A percentile compares a stretch with the other conserved stretches of the same genome.
Evolutionary conservation across 2,888 invertebrate genomes (phyloP).

Genomic region (Podabrus alpinus): DNA sequence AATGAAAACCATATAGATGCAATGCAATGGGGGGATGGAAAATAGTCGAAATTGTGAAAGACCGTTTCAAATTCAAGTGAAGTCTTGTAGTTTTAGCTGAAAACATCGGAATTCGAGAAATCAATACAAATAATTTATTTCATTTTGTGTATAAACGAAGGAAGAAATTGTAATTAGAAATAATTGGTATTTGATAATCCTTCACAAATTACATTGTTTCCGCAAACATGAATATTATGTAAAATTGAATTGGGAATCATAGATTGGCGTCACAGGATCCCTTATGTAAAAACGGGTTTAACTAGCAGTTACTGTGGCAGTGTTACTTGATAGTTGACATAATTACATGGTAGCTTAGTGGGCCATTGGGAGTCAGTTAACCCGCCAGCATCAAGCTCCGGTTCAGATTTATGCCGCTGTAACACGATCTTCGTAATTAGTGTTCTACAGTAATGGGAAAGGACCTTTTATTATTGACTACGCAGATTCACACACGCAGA

Average conservation of each 20-base stretch:
- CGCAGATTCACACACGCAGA: neutral
- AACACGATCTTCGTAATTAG: slow-evolving; percentile 48
- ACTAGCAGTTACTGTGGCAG: slow-evolving; percentile 34
- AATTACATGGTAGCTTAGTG: slow-evolving; percentile 52
- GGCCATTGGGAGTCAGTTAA: slow-evolving; percentile 57
- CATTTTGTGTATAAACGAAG: neutral
- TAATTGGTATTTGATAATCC: neutral
- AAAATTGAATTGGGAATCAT: neutral
- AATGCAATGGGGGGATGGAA: neutral
- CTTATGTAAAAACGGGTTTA: slow-evolving; percentile 8
- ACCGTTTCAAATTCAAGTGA: neutral
- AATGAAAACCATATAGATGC: neutral
- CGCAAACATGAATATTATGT: neutral
- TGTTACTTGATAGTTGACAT: slow-evolving; percentile 56
- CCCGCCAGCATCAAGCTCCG: slow-evolving; percentile 47
- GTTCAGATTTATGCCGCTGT: slow-evolving; percentile 53
- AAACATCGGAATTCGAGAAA: neutral
- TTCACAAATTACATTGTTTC: neutral
- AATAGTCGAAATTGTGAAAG: neutral
- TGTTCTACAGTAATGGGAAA: slow-evolving; percentile 35
- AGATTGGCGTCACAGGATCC: neutral
- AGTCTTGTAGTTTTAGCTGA: neutral
- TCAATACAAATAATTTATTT: neutral
- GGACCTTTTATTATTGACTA: slow-evolving; percentile 9
- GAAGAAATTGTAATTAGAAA: neutral